Conservation (phyloP, 2,797 vertebrate species). For the Chromis chromis region DNA sequence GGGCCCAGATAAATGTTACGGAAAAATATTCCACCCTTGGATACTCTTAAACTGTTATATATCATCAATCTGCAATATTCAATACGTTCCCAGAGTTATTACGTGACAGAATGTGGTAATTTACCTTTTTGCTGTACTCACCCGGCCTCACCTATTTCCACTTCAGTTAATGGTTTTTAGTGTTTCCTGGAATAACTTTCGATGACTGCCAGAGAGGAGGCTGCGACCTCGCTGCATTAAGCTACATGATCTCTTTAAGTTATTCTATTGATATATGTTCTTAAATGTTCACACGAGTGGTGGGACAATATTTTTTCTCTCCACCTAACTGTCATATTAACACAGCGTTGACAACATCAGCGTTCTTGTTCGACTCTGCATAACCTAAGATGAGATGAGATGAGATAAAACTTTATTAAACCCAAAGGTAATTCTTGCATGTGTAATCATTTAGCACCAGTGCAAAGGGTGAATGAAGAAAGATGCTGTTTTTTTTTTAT, state of each 20-base stretch:
- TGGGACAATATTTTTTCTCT: background rate
- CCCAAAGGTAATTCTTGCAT: no score
- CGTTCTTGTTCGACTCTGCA: background rate
- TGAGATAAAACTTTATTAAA: no score
- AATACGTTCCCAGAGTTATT: conserved; percentile 27
- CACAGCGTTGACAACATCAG: background rate
- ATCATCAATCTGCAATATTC: conserved; percentile 40
- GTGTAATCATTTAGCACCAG: background rate
- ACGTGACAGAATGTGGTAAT: conserved; percentile 38
- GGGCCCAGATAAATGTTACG: conserved; percentile 27
- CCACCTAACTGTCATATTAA: background rate
- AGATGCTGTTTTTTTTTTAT: no score
- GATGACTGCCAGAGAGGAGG: conserved; percentile 25
- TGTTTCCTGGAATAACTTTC: conserved; percentile 46
- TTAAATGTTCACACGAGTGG: background rate
- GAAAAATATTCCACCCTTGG: conserved; percentile 20
- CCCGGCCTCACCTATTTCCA: conserved; percentile 35
- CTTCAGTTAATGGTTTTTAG: conserved; percentile 54
- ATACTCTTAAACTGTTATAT: conserved; percentile 33
- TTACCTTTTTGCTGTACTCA: conserved; percentile 40
- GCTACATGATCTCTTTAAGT: background rate
- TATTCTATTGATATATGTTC: background rate
- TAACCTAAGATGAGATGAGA: no score
- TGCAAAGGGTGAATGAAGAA: no score
- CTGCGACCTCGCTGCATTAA: conserved; percentile 12